Evolutionary conservation across 2,888 invertebrate species (phyloP), one percentile per base, ranked within the genome.

Genomic region (Orgyia antiqua): DNA sequence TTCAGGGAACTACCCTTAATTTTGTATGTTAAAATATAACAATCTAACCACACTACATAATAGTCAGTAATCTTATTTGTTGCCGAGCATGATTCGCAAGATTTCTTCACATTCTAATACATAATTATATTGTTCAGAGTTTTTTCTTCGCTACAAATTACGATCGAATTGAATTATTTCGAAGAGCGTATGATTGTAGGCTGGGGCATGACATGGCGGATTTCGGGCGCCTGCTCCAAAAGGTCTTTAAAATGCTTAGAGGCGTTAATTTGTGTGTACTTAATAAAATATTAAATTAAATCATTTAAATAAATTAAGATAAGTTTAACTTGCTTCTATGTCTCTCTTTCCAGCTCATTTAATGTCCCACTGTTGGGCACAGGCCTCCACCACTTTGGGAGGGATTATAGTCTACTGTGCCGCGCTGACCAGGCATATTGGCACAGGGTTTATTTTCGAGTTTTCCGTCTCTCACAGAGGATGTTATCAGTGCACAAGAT

Each of bases 41-140:
- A 31, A 36, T 36, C 21, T 32, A 17, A 36, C 29, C 36, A 29
- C 29, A 31, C 30, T 29, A 19, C 32, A 36, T 36, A 36, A 36
- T 36, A 32, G 31, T 36, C 36, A 24, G 24, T 37, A 41, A 33
- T 30, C 29, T 50, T 48, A 42, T 55, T 64, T 59, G 50, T 54
- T 55, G 39, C 37, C 45, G 45, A 53, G 40, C 43, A 65, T 68
- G 68, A 70, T 51, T 66, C 45, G 56, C 49, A 46, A 42, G 54
- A 72, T 67, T 67, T 54, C 45, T 72, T 77, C 66, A 77, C 82
- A 80, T 83, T 75, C 75, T 76, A 75, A 79, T 64, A 72, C 71
- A 79, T 82, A 84, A 84, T 84, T 84, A 82, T 70, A 76, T 78
- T 74, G 77, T 78, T 74, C 78, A 63, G 60, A 63, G 60, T 68